A percentile compares a stretch with the other conserved stretches of the same genome.
Evolutionary conservation across 2,888 invertebrate genomes (phyloP).

Genomic region (Lasioglossum lativentre): DNA sequence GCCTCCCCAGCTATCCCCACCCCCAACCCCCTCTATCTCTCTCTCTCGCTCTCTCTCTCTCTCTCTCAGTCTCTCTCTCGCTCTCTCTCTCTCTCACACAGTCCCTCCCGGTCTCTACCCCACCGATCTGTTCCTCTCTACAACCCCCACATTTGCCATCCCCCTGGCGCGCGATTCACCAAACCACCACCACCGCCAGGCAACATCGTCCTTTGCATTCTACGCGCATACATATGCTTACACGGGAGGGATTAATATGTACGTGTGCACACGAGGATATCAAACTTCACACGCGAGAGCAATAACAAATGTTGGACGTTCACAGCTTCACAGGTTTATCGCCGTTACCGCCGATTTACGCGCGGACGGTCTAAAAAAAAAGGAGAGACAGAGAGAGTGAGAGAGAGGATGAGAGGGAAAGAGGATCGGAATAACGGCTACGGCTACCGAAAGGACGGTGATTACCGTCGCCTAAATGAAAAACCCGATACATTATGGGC

Average conservation of each 20-base stretch:
- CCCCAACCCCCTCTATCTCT: slow-evolving; percentile 50
- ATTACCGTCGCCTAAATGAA: slow-evolving; percentile 67
- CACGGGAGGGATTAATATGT: slow-evolving; percentile 63
- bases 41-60: no score
- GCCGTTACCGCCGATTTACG: slow-evolving; percentile 72
- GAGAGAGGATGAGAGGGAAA: background rate
- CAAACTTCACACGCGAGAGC: slow-evolving; percentile 80
- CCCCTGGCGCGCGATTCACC: slow-evolving; percentile 67
- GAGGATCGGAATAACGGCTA: slow-evolving; percentile 63
- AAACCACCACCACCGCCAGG: slow-evolving; percentile 72
- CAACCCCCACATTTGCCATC: slow-evolving; percentile 69
- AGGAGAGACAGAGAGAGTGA: slow-evolving; percentile 1
- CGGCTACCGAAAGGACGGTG: slow-evolving; percentile 65
- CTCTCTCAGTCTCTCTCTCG: no score
- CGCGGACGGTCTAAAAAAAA: slow-evolving; percentile 63
- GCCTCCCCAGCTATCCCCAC: slow-evolving; percentile 57
- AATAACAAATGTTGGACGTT: slow-evolving; percentile 78
- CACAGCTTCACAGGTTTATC: slow-evolving; percentile 73
- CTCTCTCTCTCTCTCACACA: background rate
- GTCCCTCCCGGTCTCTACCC: slow-evolving; percentile 70
- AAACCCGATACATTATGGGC: slow-evolving; percentile 57
- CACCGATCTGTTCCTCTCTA: slow-evolving; percentile 68
- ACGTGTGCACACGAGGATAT: slow-evolving; percentile 71
- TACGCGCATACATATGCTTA: slow-evolving; percentile 63
- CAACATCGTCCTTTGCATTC: slow-evolving; percentile 71